Evolutionary conservation across 2,113 vertebrate species (phyloP), one percentile per base, ranked within the genome.

Genomic region (Brienomyrus brachyistius): DNA sequence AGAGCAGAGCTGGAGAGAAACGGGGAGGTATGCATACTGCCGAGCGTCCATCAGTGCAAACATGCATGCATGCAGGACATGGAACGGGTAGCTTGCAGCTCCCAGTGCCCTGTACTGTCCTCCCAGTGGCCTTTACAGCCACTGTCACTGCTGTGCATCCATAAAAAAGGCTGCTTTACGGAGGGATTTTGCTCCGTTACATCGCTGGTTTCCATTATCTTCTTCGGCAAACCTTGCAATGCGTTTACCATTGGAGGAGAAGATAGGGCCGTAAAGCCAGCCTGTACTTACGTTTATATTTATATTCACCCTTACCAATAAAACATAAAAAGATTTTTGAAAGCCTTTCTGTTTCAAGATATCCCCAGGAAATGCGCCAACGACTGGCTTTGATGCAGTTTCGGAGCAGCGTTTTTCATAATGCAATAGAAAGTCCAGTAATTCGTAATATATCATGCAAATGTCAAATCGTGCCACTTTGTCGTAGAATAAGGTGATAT

Each of bases 21-120:
- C 62, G 45, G 91, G 85, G 35, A 92, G 91, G 90, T 92, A 89
- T 50, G 80, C 82, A 54, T 45, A 31, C 8, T 31, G 19, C 40
- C 15, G 31, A 82, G 17, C 19, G 77, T 35, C 35, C 43, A 82
- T 17, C 35, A 19, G 31, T 21, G 23, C 5, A 45, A 10, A 82
- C 17, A 45, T 82, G 77, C 43, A 45, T 82, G 77, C 43, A 82
- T 82, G 40, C 17, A 23, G 7, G 40, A 23, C 77, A 82, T 21
- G 40, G n/a, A 45, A 5, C 77, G 31, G 77, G 19, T 2, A 40
- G 40, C 40, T 40, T 40, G 35, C 77, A 19, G 45, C 31, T 45
- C 45, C 2, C 19, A 70, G 62, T 31, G 62, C 62, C 62, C n/a
- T 31, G 27, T 31, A 70, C 62, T 10, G 62, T 70, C 27, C n/a